phyloP scores from a whole-genome alignment of 2,113 vertebrate genomes.

The Phaethon lepturus region DNA sequence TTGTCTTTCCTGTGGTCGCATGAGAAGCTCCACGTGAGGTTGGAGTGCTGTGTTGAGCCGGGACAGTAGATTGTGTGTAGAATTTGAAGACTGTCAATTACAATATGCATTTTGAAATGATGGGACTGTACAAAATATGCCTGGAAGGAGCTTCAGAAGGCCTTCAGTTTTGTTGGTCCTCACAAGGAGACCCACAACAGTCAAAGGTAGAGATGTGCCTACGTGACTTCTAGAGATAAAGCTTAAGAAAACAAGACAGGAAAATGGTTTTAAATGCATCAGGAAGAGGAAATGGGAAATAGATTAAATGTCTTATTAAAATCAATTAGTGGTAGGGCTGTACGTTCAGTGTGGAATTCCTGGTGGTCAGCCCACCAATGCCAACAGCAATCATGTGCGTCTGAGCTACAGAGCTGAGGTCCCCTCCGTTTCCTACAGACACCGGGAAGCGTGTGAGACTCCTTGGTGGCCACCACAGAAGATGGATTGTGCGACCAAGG shows the following conservation, averaged over 20 bases:
- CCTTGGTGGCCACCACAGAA: neutral
- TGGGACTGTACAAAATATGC: neutral
- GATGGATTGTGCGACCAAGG: neutral
- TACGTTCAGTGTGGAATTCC: neutral
- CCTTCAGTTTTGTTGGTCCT: neutral
- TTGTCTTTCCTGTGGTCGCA: neutral
- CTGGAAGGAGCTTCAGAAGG: neutral
- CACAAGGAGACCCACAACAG: neutral
- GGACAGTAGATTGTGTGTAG: fast-evolving
- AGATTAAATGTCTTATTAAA: neutral
- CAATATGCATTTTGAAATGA: neutral
- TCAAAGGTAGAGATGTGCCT: neutral
- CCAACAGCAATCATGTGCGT: neutral
- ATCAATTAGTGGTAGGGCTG: neutral
- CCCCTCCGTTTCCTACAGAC: neutral
- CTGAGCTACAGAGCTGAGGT: neutral
- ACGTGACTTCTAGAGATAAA: neutral
- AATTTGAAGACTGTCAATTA: neutral
- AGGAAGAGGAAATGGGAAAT: neutral
- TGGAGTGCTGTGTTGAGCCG: neutral
- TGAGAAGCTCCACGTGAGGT: neutral
- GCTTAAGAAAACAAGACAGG: neutral
- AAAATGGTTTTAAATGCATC: neutral
- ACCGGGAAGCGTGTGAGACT: fast-evolving
- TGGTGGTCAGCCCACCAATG: neutral